Base-by-base conservation (phyloP, 2,888 invertebrate species). In the Eilema depressum region DNA sequence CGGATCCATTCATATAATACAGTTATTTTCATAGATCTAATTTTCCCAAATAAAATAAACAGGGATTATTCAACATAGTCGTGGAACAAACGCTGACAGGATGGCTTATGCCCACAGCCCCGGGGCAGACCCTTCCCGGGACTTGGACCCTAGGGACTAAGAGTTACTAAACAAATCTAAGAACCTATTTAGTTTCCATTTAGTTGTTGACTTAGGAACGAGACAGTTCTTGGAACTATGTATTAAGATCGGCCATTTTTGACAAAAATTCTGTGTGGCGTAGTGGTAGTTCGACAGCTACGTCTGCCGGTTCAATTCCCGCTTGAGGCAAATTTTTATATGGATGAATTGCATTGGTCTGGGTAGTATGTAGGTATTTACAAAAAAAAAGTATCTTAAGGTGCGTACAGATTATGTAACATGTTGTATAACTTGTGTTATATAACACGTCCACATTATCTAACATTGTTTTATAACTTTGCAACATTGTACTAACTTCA, bases 21-120 rank as follows among this genome's bases (percentile, higher is more conserved):
- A 41, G 14, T 41, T 41, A 1, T 20, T 47, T 47, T 47, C 20
- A 7, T 47, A 20, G 3, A 47, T 47, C 7, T 47, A 53, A n/a
- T 53, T n/a, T n/a, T 8, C 53, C 8, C n/a, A n/a, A 53, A 53
- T 53, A 53, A 53, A 53, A 53, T 53, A 53, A 53, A 53, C 20
- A 20, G n/a, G n/a, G n/a, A n/a, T n/a, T 53, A 53, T 53, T n/a
- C n/a, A n/a, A 53, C n/a, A n/a, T 10, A 53, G 53, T 1, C n/a
- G n/a, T 20, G 53, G 20, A n/a, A 53, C 10, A 53, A 53, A 53
- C n/a, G n/a, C 53, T 53, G 53, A 53, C 53, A n/a, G 53, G n/a
- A n/a, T 53, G 53, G 53, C 53, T 53, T 53, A 53, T n/a, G 53
- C 53, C 20, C n/a, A 53, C 53, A 53, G 53, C 53, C 53, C 53